Base-by-base conservation (phyloP, 2,113 vertebrate genomes). In the Elaphurus davidianus region DNA sequence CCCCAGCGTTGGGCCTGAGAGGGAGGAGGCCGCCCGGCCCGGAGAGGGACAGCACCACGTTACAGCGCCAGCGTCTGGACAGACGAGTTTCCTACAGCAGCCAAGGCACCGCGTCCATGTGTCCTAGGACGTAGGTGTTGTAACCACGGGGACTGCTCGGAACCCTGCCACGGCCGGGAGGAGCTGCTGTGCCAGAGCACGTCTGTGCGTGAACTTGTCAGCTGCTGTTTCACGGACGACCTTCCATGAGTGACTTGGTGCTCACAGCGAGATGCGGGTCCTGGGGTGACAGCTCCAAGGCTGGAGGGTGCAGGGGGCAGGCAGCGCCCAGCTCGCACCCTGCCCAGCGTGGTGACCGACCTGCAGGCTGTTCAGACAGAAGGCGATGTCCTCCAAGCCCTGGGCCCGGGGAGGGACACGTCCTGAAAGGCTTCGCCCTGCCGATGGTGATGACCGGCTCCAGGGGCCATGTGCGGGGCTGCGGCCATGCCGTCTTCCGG, bases 101-200 rank as follows among this genome's bases (percentile, higher is more conserved):
- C 7, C 27, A 12, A 28, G 45, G n/a, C 59, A 52, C 17, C 4
- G 33, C 27, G 8, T 59, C 27, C 5, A 2, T 6, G 25, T 2
- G 45, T 6, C 40, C 3, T 7, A 52, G 6, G 79, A 50, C 9
- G 8, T n/a, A 11, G 8, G 60, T 1, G 55, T 12, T 3, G 5
- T 0, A 4, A 8, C 52, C n/a, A 23, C 11, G 50, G 2, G 8
- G 25, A 25, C 14, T 9, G 0, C 57, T 21, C 0, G 6, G 36
- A 40, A 45, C 1, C 45, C 2, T 17, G 40, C 74, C n/a, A 25
- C 5, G 21, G 21, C n/a, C 11, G 4, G 13, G 55, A 47, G 12
- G n/a, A 36, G 47, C 45, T 30, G 21, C 76, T 4, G 17, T 33
- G n/a, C 0, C 14, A 6, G 27, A 40, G 2, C 12, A 11, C 5